A percentile compares a stretch with the other conserved stretches of the same genome.
These are phyloP conservation scores for Rotaria macrura DNA, from an alignment of 2,888 invertebrate genomes.

Conservation along the genomic window DNA sequence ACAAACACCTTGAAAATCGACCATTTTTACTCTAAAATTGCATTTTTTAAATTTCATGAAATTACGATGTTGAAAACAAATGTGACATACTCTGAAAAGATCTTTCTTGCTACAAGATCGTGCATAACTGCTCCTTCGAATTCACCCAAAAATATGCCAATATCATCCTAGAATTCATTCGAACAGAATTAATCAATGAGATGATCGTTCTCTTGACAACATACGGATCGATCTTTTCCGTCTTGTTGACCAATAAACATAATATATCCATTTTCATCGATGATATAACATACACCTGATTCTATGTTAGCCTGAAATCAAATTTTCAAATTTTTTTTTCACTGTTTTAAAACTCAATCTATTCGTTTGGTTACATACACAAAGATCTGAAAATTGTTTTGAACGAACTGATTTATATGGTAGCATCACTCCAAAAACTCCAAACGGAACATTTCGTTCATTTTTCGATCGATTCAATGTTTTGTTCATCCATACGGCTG, in stretches of 20 bases:
- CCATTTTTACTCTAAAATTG: not conserved
- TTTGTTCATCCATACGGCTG: slow-evolving; percentile 1
- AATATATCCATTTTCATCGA: slow-evolving; percentile 17
- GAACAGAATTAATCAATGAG: too few relatives aligned
- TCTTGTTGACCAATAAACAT: not conserved
- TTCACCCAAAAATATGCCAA: not conserved
- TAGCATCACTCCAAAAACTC: slow-evolving; percentile 9
- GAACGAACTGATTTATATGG: slow-evolving; percentile 3
- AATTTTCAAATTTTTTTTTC: not conserved
- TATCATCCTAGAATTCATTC: not conserved
- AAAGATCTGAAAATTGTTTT: not conserved
- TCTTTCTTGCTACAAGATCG: not conserved
- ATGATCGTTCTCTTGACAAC: too few relatives aligned
- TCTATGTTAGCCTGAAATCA: not conserved
- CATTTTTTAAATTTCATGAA: too few relatives aligned
- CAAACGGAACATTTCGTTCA: not conserved
- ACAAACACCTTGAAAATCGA: slow-evolving; percentile 19
- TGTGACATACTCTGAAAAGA: not conserved
- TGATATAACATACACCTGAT: not conserved
- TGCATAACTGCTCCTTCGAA: not conserved
- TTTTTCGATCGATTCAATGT: not conserved
- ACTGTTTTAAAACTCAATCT: not conserved
- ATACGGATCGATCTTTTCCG: not conserved
- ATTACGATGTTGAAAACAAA: too few relatives aligned
- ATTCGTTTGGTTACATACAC: not conserved